Evolutionary conservation across 2,113 vertebrate genomes (phyloP).

Genomic region (Pungitius pungitius): DNA sequence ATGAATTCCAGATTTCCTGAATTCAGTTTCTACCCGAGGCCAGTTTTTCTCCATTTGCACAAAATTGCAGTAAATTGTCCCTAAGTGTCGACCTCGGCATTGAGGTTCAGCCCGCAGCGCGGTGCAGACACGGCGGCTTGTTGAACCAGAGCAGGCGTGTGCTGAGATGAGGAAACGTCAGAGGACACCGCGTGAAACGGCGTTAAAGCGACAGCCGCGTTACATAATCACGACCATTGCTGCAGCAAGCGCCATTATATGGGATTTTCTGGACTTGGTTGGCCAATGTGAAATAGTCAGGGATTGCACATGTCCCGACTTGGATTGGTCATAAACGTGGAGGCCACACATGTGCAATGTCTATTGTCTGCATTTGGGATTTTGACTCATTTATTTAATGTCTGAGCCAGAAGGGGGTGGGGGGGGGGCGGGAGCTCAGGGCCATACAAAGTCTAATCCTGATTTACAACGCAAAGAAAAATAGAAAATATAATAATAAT

Average conservation of each 20-base stretch:
- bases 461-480: constrained; percentile 45
- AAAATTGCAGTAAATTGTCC: constrained; percentile 14
- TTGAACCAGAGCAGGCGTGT: constrained; percentile 47
- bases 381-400: constrained; percentile 52
- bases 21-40: constrained; percentile 27
- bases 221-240: constrained; percentile 57
- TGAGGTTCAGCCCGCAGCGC: background rate
- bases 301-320: constrained; percentile 37
- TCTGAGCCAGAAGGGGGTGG: too few relatives aligned
- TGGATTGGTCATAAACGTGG: constrained; percentile 41
- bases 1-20: constrained; percentile 59
- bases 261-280: constrained; percentile 54
- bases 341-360: constrained; percentile 28
- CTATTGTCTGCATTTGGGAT: constrained; percentile 22
- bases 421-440: constrained; percentile 38
- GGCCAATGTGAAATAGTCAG: constrained; percentile 40
- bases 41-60: constrained; percentile 29
- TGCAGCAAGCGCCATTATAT: constrained; percentile 57
- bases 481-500: constrained; percentile 54
- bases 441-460: constrained; percentile 51
- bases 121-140: constrained; percentile 12
- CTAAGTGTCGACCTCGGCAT: constrained; percentile 1
- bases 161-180: constrained; percentile 65
- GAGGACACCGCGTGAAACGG: constrained; percentile 61
- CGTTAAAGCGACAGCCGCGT: constrained; percentile 54